Conservation (phyloP, 2,113 vertebrate species). For the Tor tambroides region DNA sequence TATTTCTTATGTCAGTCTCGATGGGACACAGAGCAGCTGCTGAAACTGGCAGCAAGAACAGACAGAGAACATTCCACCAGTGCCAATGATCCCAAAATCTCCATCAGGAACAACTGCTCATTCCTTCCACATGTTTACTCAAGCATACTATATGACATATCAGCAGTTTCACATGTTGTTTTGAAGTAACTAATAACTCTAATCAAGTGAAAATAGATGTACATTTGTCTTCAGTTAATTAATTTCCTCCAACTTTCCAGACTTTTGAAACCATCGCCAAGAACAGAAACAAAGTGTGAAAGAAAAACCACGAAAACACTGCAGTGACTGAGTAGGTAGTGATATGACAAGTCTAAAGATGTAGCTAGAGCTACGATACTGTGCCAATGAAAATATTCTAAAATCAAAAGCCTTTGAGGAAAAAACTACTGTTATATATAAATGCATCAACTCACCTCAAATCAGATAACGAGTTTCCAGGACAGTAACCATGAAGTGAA, state of each 20-base stretch:
- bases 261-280: neutral
- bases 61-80: constrained; percentile 58
- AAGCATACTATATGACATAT: neutral
- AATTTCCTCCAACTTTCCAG: neutral
- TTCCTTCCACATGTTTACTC: constrained; percentile 12
- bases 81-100: constrained; percentile 22
- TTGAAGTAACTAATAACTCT: neutral
- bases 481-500: constrained; percentile 38
- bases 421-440: neutral
- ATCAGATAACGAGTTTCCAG: neutral
- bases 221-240: neutral
- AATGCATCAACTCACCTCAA: constrained; percentile 45
- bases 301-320: neutral
- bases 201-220: neutral
- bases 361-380: neutral
- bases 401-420: neutral
- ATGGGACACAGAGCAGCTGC: constrained; percentile 59
- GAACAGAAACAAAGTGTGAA: constrained; percentile 17
- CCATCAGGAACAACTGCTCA: constrained; percentile 32
- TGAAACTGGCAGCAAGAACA: constrained; percentile 54
- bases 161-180: neutral
- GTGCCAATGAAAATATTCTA: neutral
- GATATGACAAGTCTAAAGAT: neutral
- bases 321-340: neutral
- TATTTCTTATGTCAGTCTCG: constrained; percentile 24